Evolutionary conservation across 2,113 vertebrate genomes (phyloP).

Genomic region (Hemicordylus capensis): DNA sequence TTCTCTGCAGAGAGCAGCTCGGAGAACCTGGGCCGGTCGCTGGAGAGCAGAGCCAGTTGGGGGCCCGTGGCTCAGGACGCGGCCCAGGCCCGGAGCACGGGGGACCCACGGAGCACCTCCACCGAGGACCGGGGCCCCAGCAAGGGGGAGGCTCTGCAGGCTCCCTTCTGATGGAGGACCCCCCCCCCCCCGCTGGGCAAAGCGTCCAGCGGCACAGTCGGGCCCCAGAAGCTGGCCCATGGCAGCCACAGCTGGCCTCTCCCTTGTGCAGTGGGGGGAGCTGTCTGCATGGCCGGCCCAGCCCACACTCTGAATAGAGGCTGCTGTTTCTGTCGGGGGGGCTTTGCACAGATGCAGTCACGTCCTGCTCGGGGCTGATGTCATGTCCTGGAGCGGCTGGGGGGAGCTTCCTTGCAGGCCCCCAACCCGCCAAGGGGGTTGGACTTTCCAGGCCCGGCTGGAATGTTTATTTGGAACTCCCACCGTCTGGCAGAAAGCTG

Average conservation of each 20-base stretch:
- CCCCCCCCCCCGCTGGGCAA: no score
- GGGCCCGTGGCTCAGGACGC: no score
- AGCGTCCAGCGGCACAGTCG: neutral
- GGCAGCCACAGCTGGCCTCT: neutral
- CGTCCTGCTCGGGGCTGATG: slow-evolving; percentile 80
- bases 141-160: no score
- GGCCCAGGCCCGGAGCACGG: no score
- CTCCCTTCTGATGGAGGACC: no score
- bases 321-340: slow-evolving; percentile 69
- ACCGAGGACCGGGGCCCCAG: no score
- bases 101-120: no score
- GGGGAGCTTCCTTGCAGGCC: slow-evolving; percentile 61
- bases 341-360: slow-evolving; percentile 70
- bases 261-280: neutral
- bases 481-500: slow-evolving; percentile 81
- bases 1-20: no score
- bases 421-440: slow-evolving; percentile 75
- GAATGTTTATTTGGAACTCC: slow-evolving; percentile 88
- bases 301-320: slow-evolving; percentile 55
- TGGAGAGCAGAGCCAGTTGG: no score
- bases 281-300: neutral
- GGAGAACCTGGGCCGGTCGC: no score
- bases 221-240: no score
- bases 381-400: slow-evolving; percentile 81
- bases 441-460: slow-evolving; percentile 80